Percentiles rank a stretch among this genome's conserved stretches.
phyloP scores from a whole-genome alignment of 2,797 vertebrate species.

The Hozukius guyotensis region DNA sequence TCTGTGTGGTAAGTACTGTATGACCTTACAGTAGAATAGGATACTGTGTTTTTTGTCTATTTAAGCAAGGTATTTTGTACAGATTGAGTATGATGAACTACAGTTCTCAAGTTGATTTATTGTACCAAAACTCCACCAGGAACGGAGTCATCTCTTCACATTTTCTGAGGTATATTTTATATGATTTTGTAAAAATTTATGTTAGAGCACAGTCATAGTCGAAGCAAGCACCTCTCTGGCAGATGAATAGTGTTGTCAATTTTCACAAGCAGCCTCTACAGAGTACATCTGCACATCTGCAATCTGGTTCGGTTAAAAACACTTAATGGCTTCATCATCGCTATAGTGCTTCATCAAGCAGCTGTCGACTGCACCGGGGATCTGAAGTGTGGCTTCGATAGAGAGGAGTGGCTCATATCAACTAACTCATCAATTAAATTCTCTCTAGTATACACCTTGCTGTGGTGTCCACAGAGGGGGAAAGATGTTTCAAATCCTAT shows the following conservation, averaged over 20 bases:
- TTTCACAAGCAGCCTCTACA: not conserved
- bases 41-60: not conserved
- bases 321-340: not conserved
- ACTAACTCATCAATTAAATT: not conserved
- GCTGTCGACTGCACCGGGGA: not conserved
- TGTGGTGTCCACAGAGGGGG: not conserved
- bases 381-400: not conserved
- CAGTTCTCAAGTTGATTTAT: not conserved
- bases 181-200: not conserved
- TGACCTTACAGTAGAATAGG: not conserved
- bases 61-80: not conserved
- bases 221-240: not conserved
- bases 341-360: constrained; percentile 5
- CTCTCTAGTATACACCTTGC: not conserved
- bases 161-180: not conserved
- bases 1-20: constrained; percentile 13
- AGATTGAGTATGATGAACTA: not conserved
- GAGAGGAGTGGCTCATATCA: not conserved
- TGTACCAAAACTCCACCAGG: not conserved
- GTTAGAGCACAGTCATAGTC: not conserved
- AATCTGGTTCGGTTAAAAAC: not conserved
- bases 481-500: not conserved
- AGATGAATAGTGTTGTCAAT: not conserved
- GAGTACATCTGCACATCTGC: constrained; percentile 1
- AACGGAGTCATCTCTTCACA: not conserved